Base-by-base conservation (phyloP, 2,113 vertebrate genomes). In the Callipepla squamata region DNA sequence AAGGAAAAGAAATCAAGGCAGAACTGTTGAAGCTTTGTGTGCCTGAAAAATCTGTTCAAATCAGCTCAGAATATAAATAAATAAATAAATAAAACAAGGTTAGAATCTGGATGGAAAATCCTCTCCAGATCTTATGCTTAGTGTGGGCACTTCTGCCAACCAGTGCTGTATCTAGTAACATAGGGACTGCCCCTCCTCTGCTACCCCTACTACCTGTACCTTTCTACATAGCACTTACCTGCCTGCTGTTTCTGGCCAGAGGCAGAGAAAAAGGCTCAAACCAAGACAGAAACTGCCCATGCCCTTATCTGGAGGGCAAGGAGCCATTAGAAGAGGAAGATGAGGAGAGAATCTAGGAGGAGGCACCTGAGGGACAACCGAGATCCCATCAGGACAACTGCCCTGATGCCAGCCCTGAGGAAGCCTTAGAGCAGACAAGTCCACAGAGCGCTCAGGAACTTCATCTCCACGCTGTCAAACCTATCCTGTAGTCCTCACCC, bases 41-140 rank as follows among this genome's bases (percentile, higher is more conserved):
- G 95, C 91, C 94, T 96, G 92, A 95, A 94, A 94, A 89, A 87
- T 80, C 28, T 44, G 45, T 69, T 89, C 62, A 87, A 84, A 90
- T 66, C 80, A 93, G 42, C 30, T 59, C 73, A 75, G 23, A 22
- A 59, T 25, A 47, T 36, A 47, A 40, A 40, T 5, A 40, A 40
- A 40, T 5, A 12, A 40, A 40, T 13, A 40, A 40, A 40, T 13
- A 40, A 40, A 40, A 40, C 85, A 70, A 19, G 11, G 38, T 34
- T 7, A 45, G 58, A 73, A 18, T 20, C 32, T 89, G 51, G 36
- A 85, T 79, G 63, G 40, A 69, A 81, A 73, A 73, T 53, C 61
- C 10, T 42, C 22, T 75, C 32, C 22, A 57, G 19, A 78, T 25
- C 12, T 76, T n/a, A 13, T 44, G 40, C 32, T 87, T 5, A 2